Conservation (phyloP, 2,113 vertebrate species). For the Alexandromys fortis region DNA sequence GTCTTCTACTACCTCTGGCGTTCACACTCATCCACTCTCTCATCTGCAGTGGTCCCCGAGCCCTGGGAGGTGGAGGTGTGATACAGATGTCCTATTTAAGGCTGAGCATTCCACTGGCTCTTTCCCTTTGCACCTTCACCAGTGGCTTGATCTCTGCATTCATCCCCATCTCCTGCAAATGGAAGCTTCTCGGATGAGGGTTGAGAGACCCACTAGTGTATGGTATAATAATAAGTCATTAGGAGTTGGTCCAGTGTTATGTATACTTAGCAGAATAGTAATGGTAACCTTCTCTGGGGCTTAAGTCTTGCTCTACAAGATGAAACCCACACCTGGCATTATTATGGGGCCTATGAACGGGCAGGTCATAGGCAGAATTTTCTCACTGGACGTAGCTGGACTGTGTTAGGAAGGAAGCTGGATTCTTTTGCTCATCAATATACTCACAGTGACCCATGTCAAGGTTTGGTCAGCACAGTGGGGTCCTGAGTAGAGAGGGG, state of each 20-base stretch:
- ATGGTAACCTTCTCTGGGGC: neutral
- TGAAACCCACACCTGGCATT: neutral
- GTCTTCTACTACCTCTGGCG: neutral
- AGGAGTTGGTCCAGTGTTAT: neutral
- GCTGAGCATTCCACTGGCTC: neutral
- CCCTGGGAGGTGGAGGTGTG: neutral
- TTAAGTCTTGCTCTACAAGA: neutral
- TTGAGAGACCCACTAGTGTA: neutral
- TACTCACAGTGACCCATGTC: neutral
- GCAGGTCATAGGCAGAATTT: neutral
- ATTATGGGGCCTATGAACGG: neutral
- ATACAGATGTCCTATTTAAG: neutral
- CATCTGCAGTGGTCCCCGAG: neutral
- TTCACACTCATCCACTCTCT: fast-evolving
- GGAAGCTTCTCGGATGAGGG: neutral
- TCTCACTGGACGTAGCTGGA: neutral
- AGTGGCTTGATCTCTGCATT: neutral
- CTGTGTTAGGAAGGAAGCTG: neutral
- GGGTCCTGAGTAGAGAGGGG: neutral
- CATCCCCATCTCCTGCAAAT: too few species aligned
- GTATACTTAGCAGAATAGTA: neutral
- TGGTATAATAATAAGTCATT: neutral
- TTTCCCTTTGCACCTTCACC: neutral
- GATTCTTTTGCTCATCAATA: neutral
- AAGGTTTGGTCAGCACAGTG: neutral